A percentile compares a stretch with the other conserved stretches of the same genome.
These are phyloP conservation scores for Sialis fuliginosa DNA, from an alignment of 2,888 invertebrate genomes.

Conservation along the genomic window DNA sequence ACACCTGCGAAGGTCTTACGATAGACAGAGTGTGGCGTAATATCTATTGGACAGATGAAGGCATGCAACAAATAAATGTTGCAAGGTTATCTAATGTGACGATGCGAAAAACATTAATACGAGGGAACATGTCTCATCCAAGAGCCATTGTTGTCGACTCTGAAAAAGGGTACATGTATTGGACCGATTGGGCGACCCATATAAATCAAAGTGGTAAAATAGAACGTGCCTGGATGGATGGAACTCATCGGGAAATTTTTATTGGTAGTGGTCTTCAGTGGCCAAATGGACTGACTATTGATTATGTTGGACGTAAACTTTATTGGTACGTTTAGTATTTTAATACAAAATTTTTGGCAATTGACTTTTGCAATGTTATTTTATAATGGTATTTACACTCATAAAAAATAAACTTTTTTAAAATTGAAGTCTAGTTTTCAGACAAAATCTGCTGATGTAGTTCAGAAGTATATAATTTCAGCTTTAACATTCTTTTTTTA, in stretches of 20 bases:
- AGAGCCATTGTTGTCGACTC: slow-evolving; percentile 45
- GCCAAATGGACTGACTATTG: slow-evolving; percentile 63
- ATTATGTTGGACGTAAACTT: slow-evolving; percentile 31
- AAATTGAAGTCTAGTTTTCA: too few species aligned
- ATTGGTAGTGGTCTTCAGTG: slow-evolving; percentile 38
- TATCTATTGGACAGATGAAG: slow-evolving; percentile 71
- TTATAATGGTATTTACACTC: too few species aligned
- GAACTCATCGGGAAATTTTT: slow-evolving; percentile 37
- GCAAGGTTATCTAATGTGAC: slow-evolving; percentile 40
- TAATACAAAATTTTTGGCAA: too few species aligned
- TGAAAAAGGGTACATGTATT: slow-evolving; percentile 53
- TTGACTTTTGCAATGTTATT: too few species aligned
- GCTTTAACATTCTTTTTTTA: too few species aligned
- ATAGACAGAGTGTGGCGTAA: slow-evolving; percentile 71
- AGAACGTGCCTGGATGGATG: slow-evolving; percentile 59
- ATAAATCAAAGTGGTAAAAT: slow-evolving; percentile 33
- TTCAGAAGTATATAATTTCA: too few species aligned
- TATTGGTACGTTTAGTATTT: slow-evolving; percentile 30
- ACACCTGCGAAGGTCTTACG: slow-evolving; percentile 56
- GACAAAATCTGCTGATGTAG: too few species aligned
- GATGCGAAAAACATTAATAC: slow-evolving; percentile 34
- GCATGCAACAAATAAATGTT: slow-evolving; percentile 47
- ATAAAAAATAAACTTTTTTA: too few species aligned
- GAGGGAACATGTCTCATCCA: slow-evolving; percentile 36
- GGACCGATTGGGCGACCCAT: slow-evolving; percentile 49